These are phyloP conservation scores for Trachelus tabidus DNA, from an alignment of 2,888 invertebrate genomes.

Conservation along the genomic window DNA sequence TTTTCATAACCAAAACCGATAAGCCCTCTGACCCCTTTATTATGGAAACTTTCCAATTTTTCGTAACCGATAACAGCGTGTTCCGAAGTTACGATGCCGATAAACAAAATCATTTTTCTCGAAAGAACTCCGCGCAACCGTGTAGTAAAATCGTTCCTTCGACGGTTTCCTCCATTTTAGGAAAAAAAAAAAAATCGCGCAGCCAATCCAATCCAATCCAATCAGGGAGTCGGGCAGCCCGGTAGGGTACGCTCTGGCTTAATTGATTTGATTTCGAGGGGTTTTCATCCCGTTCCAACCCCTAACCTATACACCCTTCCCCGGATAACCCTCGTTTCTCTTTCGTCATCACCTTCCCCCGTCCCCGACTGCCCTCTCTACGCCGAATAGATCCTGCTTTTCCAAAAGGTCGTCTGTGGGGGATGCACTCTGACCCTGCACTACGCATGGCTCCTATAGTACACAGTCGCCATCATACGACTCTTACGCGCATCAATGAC, in stretches of 20 bases:
- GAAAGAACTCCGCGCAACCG: not conserved
- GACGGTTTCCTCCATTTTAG: conserved; percentile 53
- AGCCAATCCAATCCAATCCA: conserved; percentile 48
- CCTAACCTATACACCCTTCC: conserved; percentile 1
- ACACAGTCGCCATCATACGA: conserved; percentile 4
- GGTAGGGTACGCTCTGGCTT: conserved; percentile 45
- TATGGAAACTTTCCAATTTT: not conserved
- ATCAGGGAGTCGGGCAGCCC: conserved; percentile 38
- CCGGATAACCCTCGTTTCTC: not conserved
- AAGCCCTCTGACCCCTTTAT: not conserved
- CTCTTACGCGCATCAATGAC: conserved; percentile 15
- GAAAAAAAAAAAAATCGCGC: conserved; percentile 29
- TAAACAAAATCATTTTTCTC: not conserved
- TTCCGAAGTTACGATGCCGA: not conserved
- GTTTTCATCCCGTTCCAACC: conserved; percentile 45
- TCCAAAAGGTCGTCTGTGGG: conserved; percentile 31
- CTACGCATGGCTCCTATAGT: not conserved
- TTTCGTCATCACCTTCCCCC: conserved; percentile 11
- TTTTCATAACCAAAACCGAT: not conserved
- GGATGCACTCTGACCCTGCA: conserved; percentile 22
- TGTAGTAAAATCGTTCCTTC: not conserved
- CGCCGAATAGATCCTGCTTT: conserved; percentile 24
- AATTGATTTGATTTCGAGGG: conserved; percentile 64
- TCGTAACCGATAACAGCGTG: not conserved
- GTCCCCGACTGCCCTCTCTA: conserved; percentile 3